Evolutionary conservation across 2,888 invertebrate species (phyloP).

Genomic region (Venusia cambrica): DNA sequence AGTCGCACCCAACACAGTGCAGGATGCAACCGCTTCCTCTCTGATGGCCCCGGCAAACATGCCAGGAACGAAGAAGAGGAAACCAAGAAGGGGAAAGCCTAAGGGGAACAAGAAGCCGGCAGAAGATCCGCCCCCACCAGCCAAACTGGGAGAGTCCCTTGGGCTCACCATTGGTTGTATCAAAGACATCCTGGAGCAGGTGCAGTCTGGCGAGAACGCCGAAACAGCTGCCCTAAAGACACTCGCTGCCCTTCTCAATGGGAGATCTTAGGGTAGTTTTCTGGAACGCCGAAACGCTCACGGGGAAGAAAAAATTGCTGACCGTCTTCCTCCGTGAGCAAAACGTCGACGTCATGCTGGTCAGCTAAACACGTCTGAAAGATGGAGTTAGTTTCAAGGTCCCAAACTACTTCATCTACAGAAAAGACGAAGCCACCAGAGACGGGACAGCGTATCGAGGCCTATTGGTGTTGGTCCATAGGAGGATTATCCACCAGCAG

Average conservation of each 20-base stretch:
- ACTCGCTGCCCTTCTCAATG: conserved; percentile 8
- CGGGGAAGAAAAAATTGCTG: conserved; percentile 12
- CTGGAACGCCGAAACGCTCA: conserved; percentile 11
- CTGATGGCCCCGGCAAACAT: conserved; percentile 7
- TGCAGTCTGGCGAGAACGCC: conserved; percentile 3
- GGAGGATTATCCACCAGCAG: too few relatives aligned
- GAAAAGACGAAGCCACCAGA: too few relatives aligned
- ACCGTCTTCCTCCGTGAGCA: conserved; percentile 11
- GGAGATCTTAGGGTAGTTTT: conserved; percentile 4
- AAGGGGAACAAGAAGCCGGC: too few relatives aligned
- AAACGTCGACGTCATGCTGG: too few relatives aligned
- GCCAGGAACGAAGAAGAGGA: too few relatives aligned
- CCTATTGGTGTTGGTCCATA: too few relatives aligned
- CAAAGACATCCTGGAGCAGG: conserved; percentile 8
- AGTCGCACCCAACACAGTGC: background rate
- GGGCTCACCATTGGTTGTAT: conserved; percentile 6
- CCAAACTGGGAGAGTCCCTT: conserved; percentile 1
- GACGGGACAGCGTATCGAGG: too few relatives aligned
- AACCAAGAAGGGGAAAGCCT: too few relatives aligned
- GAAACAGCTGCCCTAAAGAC: conserved; percentile 8
- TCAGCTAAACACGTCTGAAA: too few relatives aligned
- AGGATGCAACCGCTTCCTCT: conserved; percentile 1
- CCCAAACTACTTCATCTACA: too few relatives aligned
- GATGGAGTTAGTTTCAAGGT: too few relatives aligned
- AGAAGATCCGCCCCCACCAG: too few relatives aligned